A percentile compares a stretch with the other conserved stretches of the same genome.
Evolutionary conservation across 2,113 vertebrate genomes (phyloP).

Genomic region (Lynx canadensis): DNA sequence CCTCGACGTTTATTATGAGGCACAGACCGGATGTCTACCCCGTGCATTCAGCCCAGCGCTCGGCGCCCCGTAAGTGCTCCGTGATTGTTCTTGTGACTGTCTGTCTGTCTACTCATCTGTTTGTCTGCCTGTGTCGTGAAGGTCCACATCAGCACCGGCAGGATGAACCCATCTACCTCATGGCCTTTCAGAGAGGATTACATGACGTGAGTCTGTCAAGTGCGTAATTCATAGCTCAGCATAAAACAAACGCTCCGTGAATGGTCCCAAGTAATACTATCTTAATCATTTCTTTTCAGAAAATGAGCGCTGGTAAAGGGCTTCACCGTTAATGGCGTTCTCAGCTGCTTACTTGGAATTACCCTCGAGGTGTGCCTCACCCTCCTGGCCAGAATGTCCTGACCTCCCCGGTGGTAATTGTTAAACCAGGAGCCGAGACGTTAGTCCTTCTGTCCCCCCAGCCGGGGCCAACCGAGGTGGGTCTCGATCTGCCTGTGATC

Average conservation of each 20-base stretch:
- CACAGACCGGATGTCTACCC: neutral
- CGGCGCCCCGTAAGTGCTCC: neutral
- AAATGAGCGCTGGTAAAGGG: neutral
- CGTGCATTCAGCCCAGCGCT: rapidly evolving
- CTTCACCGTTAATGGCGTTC: neutral
- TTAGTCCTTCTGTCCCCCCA: neutral
- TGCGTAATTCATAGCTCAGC: neutral
- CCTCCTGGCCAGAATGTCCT: neutral
- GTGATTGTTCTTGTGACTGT: neutral
- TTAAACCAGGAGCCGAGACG: neutral
- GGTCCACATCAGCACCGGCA: neutral
- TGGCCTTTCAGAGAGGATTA: neutral
- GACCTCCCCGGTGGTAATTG: neutral
- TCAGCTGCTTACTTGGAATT: too few relatives aligned
- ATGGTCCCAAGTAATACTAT: neutral
- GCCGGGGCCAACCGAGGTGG: neutral
- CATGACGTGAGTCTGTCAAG: neutral
- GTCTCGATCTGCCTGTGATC: neutral
- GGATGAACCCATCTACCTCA: neutral
- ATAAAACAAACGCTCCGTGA: neutral
- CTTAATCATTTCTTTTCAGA: neutral
- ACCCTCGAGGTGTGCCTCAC: neutral
- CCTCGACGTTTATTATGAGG: rapidly evolving
- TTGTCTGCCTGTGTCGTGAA: neutral
- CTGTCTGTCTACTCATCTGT: neutral